A percentile compares a stretch with the other conserved stretches of the same genome.
Evolutionary conservation across 2,113 vertebrate species (phyloP).

Genomic region (Pelvicachromis taeniatus): DNA sequence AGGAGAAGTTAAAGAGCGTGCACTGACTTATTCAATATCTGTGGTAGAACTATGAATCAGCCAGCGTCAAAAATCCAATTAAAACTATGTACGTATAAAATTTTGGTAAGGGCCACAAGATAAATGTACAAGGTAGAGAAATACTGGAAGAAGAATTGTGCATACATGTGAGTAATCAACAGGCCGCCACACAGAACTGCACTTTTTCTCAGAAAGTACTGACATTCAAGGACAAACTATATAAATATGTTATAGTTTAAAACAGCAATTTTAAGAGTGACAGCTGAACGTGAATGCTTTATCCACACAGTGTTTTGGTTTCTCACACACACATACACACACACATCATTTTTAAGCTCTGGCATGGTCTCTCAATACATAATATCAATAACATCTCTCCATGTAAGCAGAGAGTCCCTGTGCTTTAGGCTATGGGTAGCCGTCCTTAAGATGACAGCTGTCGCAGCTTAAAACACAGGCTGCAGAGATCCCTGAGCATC

Average conservation of each 20-base stretch:
- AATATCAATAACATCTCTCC: not conserved
- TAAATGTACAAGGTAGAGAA: not conserved
- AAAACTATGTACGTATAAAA: not conserved
- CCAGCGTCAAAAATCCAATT: not conserved
- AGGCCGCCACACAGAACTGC: not conserved
- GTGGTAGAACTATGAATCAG: not conserved
- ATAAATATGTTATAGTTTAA: not conserved
- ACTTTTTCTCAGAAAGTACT: not conserved
- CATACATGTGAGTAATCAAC: not conserved
- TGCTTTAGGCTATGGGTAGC: not conserved
- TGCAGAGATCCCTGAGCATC: not conserved
- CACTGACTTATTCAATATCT: not conserved
- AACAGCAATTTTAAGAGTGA: not conserved
- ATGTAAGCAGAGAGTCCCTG: not conserved
- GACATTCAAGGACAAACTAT: not conserved
- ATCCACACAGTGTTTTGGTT: not conserved
- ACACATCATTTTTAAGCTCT: not conserved
- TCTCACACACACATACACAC: not conserved
- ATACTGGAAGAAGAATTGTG: not conserved
- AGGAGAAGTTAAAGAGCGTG: not conserved
- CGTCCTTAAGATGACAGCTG: not conserved
- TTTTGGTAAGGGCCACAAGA: not conserved
- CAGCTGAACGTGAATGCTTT: not conserved
- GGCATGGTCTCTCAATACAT: not conserved
- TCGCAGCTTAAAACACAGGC: not conserved